Conservation (phyloP, 2,113 vertebrate species). For the Phylloscopus trochiloides region DNA sequence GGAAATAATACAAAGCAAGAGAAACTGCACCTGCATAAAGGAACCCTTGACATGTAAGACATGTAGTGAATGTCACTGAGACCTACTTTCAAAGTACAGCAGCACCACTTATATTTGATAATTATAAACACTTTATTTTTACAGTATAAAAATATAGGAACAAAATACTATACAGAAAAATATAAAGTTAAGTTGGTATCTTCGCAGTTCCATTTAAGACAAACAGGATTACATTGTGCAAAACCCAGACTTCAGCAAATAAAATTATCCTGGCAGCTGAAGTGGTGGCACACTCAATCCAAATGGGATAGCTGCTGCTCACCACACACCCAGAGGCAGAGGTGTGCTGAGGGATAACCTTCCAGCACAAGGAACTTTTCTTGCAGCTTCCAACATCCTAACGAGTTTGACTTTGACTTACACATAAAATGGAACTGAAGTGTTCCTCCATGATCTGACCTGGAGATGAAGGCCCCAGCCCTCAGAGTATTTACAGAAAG, state of each 20-base stretch:
- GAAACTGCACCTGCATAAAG: background rate
- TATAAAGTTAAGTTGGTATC: slow-evolving; percentile 18
- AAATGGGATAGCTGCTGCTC: background rate
- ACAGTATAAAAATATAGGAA: slow-evolving; percentile 49
- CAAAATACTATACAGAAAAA: slow-evolving; percentile 13
- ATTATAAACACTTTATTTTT: slow-evolving; percentile 68
- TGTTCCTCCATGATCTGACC: background rate
- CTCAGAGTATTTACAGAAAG: background rate
- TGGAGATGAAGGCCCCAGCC: background rate
- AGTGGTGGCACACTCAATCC: background rate
- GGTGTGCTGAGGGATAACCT: background rate
- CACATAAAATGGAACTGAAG: background rate
- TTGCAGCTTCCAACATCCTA: background rate
- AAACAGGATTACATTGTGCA: background rate
- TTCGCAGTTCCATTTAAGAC: background rate
- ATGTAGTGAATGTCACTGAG: rapidly evolving
- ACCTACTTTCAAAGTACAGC: background rate
- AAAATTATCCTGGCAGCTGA: background rate
- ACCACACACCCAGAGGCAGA: background rate
- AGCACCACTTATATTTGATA: background rate
- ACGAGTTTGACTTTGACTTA: background rate
- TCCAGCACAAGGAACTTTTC: background rate
- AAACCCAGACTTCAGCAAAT: background rate
- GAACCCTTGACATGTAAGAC: background rate
- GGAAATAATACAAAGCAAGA: background rate